These are phyloP conservation scores for Orgyia antiqua DNA, from an alignment of 2,888 invertebrate genomes.

Conservation along the genomic window DNA sequence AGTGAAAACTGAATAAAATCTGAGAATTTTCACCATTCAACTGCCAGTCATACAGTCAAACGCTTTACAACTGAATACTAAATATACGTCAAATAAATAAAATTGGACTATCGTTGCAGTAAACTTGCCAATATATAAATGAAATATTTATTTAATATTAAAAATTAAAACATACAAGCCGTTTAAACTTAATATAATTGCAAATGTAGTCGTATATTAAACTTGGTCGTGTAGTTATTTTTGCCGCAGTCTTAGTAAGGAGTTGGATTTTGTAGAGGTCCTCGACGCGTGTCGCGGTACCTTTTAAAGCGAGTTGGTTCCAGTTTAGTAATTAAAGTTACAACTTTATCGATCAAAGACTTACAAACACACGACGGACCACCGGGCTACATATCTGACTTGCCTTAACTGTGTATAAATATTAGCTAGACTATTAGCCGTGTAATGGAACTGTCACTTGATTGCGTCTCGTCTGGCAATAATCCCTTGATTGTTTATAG, in stretches of 20 bases:
- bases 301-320: constrained; percentile 52
- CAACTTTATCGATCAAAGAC: constrained; percentile 72
- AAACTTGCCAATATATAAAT: too few species aligned
- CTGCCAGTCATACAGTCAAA: too few species aligned
- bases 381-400: constrained; percentile 58
- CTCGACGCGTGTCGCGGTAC: constrained; percentile 57
- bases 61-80: too few species aligned
- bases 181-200: constrained; percentile 21
- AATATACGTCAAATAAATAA: too few species aligned
- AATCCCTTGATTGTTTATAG: constrained; percentile 68
- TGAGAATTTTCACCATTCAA: too few species aligned
- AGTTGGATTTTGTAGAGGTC: constrained; percentile 32
- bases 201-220: constrained; percentile 17
- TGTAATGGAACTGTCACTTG: constrained; percentile 67
- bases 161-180: constrained; percentile 9
- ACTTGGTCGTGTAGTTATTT: constrained; percentile 24
- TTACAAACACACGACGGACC: constrained; percentile 58
- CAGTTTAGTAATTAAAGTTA: constrained; percentile 74
- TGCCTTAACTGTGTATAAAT: constrained; percentile 46
- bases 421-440: constrained; percentile 45
- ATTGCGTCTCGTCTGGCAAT: constrained; percentile 53
- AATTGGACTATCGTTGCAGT: too few species aligned
- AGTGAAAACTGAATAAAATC: too few species aligned
- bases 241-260: constrained; percentile 27
- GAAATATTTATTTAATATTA: constrained; percentile 10